Percentiles rank a stretch among this genome's conserved stretches.
Evolutionary conservation across 2,113 vertebrate species (phyloP).

Genomic region (Cyanoderma ruficeps): DNA sequence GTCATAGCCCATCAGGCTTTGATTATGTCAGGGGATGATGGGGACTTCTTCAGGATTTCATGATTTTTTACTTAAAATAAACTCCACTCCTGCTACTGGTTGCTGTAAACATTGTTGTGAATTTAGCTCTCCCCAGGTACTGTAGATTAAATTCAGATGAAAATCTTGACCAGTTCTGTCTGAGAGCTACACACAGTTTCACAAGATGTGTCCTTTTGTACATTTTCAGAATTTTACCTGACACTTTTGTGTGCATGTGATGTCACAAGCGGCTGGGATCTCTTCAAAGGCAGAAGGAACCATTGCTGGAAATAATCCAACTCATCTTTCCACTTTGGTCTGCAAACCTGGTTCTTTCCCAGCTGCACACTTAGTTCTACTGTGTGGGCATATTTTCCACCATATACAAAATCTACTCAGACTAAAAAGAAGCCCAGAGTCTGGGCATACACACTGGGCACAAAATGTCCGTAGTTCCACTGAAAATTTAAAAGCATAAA

Average conservation of each 20-base stretch:
- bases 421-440: not conserved
- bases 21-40: not conserved
- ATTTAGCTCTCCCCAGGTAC: not conserved
- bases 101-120: not conserved
- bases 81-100: not conserved
- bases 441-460: rapidly evolving
- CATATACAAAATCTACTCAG: not conserved
- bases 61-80: not conserved
- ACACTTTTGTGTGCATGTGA: not conserved
- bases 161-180: not conserved
- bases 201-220: not conserved
- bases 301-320: not conserved
- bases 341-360: not conserved
- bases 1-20: not conserved
- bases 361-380: not conserved
- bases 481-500: not conserved
- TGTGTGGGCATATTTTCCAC: not conserved
- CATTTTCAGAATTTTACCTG: not conserved
- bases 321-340: not conserved
- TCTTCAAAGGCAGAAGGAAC: not conserved
- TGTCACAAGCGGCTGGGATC: not conserved
- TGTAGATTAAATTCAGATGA: not conserved
- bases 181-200: not conserved
- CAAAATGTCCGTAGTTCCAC: not conserved
- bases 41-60: not conserved